These are phyloP conservation scores for Balanococcus diminutus DNA, from an alignment of 2,888 invertebrate genomes.

Conservation along the genomic window DNA sequence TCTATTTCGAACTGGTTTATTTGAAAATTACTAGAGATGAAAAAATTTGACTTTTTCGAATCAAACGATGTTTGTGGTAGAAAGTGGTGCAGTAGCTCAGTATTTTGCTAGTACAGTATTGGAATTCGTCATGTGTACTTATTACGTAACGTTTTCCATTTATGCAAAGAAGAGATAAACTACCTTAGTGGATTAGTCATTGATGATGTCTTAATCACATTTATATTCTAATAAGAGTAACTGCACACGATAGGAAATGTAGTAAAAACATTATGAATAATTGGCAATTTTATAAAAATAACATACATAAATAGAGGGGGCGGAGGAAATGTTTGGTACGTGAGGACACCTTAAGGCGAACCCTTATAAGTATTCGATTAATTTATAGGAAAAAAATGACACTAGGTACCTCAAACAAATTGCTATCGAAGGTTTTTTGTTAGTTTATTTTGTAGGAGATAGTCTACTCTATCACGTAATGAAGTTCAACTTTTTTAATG, in stretches of 20 bases:
- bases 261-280: not conserved
- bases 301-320: not conserved
- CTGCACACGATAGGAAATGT: not conserved
- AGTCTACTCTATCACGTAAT: too few species aligned
- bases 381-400: too few species aligned
- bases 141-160: slow-evolving; percentile 3
- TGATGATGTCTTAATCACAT: slow-evolving; percentile 16
- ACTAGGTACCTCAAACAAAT: too few species aligned
- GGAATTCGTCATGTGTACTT: not conserved
- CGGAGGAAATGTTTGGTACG: too few species aligned
- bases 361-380: not conserved
- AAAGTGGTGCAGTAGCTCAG: too few species aligned
- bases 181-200: slow-evolving; percentile 23
- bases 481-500: too few species aligned
- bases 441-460: too few species aligned
- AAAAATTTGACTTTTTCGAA: too few species aligned
- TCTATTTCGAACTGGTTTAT: not conserved
- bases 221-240: not conserved
- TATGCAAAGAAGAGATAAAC: not conserved
- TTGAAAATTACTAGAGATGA: not conserved
- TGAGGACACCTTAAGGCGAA: not conserved
- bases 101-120: not conserved
- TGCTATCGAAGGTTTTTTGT: too few species aligned
- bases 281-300: slow-evolving; percentile 3
- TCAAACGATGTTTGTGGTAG: too few species aligned